Evolutionary conservation across 2,113 vertebrate species (phyloP), one percentile per base, ranked within the genome.

Genomic region (Vulpes lagopus): DNA sequence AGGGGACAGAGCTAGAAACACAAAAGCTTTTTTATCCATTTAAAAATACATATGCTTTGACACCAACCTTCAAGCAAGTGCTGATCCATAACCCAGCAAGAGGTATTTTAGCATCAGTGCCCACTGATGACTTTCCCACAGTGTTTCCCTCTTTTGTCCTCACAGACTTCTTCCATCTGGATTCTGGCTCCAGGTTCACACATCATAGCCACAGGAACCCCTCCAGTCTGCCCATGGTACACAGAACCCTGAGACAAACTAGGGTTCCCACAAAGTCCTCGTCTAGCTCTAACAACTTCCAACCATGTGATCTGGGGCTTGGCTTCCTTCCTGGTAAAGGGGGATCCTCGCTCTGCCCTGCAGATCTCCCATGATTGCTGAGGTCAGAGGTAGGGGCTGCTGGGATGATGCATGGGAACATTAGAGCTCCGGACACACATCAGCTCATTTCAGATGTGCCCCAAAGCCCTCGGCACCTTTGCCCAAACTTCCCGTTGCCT

Each of bases 381-480:
- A 49, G 25, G 8, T 14, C 11, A 1, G 84, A 32, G 49, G 64
- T 23, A 43, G 14, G 22, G 43, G n/a, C 74, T 79, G 49, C 35
- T 22, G 35, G 92, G 60, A 38, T 25, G n/a, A 27, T 16, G 5
- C 5, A 22, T 1, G 8, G 27, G 35, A 53, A 9, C 15, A 19
- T 9, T 27, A 35, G 43, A 3, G 1, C 67, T 55, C 53, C 8
- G 0, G 10, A 8, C 5, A 11, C 30, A 2, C 1, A 2, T 53
- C 8, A 30, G 7, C 51, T 83, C 57, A 14, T 14, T 57, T 38
- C 35, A 16, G 19, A 17, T 17, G 38, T 71, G 17, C 43, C 19
- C 7, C 6, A 11, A 71, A 60, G 2, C 35, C 65, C 55, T 73
- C 22, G 60, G 38, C 49, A 15, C 69, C 73, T 81, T 90, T 82